Evolutionary conservation across 1,140 invertebrate genomes (phyloP), one percentile per base, ranked within the genome.

Genomic region (Heliconius congener): DNA sequence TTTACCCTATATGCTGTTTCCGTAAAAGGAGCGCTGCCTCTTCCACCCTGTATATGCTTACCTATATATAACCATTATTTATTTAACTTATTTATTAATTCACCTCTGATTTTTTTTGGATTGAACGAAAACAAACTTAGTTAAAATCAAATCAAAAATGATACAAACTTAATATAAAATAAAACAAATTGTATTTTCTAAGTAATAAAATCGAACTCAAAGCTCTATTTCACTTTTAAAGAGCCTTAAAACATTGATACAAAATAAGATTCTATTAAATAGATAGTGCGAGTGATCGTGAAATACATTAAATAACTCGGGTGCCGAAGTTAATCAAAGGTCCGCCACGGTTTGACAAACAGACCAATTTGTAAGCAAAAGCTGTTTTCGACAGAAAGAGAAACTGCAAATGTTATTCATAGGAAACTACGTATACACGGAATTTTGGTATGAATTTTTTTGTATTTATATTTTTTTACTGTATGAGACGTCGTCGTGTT

Each of bases 321-420:
- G 78, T 79, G 82, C 82, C 82, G 84, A 85, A 87, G 86, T 87
- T 86, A 84, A 85, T 86, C 83, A 86, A 87, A 87, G 81, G 83
- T 76, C 82, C 83, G 79, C 78, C 81, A 78, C 76, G 80, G 80
- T 79, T 75, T 55, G 27, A 80, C 66, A 46, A 60, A 50, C 72
- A 76, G 72, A 23, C 50, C 52, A 82, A 83, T 46, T 78, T 74
- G 79, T 55, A 70, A 76, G 73, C 73, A 73, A 9, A 72, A 72
- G 71, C 71, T 72, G 60, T 72, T 72, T 72, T 30, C 46, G 52
- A 74, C 46, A 46, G 27, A 74, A 74, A 74, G 50, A 74, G 50
- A 57, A 74, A 57, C 50, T 57, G 55, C 46, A 74, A 74, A 52
- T 74, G n/a, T 30, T 57, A 74, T 55, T 74, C 55, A 74, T 37